Percentiles rank a stretch among this genome's conserved stretches.
phyloP scores from a whole-genome alignment of 2,113 vertebrate species.

The Poecilia latipinna region DNA sequence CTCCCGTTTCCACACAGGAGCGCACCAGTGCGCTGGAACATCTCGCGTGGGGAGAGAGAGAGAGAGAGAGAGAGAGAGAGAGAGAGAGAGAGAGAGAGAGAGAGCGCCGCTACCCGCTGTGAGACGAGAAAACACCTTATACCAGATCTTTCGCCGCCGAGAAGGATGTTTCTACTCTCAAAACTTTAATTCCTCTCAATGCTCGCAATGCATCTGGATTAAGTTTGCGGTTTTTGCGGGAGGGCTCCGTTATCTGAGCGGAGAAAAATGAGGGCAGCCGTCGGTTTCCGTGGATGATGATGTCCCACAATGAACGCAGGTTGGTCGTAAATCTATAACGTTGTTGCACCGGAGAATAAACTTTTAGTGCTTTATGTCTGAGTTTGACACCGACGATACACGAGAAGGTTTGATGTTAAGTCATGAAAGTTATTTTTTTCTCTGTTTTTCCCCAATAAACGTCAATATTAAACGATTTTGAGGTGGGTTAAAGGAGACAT shows the following conservation, averaged over 20 bases:
- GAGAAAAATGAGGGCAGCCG: conserved; percentile 66
- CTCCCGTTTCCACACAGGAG: conserved; percentile 67
- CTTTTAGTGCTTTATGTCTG: conserved; percentile 5
- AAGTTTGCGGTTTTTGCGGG: conserved; percentile 59
- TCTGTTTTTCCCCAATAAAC: background rate
- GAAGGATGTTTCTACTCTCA: conserved; percentile 2
- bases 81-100: too few relatives aligned
- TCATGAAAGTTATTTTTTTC: background rate
- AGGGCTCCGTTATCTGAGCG: conserved; percentile 23
- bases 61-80: background rate
- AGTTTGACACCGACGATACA: background rate
- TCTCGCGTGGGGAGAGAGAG: conserved; percentile 46
- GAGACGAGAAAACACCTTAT: conserved; percentile 16
- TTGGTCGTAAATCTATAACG: conserved; percentile 35
- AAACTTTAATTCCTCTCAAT: conserved; percentile 21
- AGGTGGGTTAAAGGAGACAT: too few relatives aligned
- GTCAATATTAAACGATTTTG: background rate
- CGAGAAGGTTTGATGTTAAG: background rate
- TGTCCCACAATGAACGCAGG: conserved; percentile 81
- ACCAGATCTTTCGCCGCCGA: background rate
- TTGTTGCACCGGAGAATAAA: background rate
- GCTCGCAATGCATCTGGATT: conserved; percentile 42
- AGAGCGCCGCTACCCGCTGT: conserved; percentile 36
- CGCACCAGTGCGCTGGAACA: conserved; percentile 56
- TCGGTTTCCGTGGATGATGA: conserved; percentile 74